A percentile compares a stretch with the other conserved stretches of the same genome.
phyloP scores from a whole-genome alignment of 2,113 vertebrate genomes.

The Bos taurus region ARS-UCD2.0 NC_037334.1:39120501-39121000 shows the following conservation, averaged over 20 bases:
- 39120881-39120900: conserved; percentile 42
- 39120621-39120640: neutral
- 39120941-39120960: conserved; percentile 17
- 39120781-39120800: conserved; percentile 94
- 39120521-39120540: neutral
- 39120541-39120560: neutral
- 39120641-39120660: conserved; percentile 69
- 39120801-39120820: conserved; percentile 95
- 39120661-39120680: neutral
- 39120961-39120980: neutral
- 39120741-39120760: conserved; percentile 95
- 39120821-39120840: conserved; percentile 90
- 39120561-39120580: neutral
- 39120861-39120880: conserved; percentile 25
- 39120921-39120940: conserved; percentile 6
- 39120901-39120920: conserved; percentile 44
- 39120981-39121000: conserved; percentile 27
- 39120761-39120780: conserved; percentile 93
- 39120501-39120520: neutral
- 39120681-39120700: conserved; percentile 91
- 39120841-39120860: neutral
- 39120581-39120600: neutral
- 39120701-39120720: conserved; percentile 94
- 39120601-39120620: neutral
- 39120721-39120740: conserved; percentile 93